Evolutionary conservation across 1,140 invertebrate genomes (phyloP).

Genomic region (Panagrolaimus sp.): DNA sequence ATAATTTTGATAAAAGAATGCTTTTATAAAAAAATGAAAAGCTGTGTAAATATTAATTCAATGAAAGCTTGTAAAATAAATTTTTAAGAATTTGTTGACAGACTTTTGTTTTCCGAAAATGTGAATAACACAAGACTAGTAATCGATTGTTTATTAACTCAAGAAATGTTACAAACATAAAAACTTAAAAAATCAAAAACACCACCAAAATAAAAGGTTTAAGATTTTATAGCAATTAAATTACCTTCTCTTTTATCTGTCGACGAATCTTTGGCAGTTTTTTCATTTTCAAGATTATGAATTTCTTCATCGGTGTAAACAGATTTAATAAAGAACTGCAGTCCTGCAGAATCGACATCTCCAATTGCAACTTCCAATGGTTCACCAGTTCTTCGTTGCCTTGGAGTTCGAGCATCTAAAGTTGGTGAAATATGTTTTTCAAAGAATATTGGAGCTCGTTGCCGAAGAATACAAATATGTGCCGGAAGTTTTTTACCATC

Average conservation of each 20-base stretch:
- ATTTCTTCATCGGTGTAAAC: slow-evolving; percentile 57
- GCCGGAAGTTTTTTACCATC: slow-evolving; percentile 54
- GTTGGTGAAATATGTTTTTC: slow-evolving; percentile 55
- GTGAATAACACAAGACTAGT: too few relatives aligned
- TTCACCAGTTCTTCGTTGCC: slow-evolving; percentile 5
- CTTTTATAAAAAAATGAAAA: not conserved
- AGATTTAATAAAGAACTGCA: slow-evolving; percentile 54
- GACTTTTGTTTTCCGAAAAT: too few relatives aligned
- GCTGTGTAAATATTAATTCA: too few relatives aligned
- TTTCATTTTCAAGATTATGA: slow-evolving; percentile 15
- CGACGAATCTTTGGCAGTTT: too few relatives aligned
- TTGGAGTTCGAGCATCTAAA: slow-evolving; percentile 31
- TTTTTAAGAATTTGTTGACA: too few relatives aligned
- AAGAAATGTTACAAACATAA: too few relatives aligned
- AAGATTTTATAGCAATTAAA: too few relatives aligned
- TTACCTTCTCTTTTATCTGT: too few relatives aligned
- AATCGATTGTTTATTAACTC: too few relatives aligned
- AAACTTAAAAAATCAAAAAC: too few relatives aligned
- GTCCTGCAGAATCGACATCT: slow-evolving; percentile 50
- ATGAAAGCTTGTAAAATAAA: too few relatives aligned
- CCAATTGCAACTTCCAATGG: slow-evolving; percentile 51
- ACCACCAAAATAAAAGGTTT: too few relatives aligned
- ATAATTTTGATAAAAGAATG: not conserved
- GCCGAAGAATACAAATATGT: slow-evolving; percentile 49
- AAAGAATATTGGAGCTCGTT: slow-evolving; percentile 49